Evolutionary conservation across 1,140 invertebrate species (phyloP).

Genomic region (Heliconius himera): DNA sequence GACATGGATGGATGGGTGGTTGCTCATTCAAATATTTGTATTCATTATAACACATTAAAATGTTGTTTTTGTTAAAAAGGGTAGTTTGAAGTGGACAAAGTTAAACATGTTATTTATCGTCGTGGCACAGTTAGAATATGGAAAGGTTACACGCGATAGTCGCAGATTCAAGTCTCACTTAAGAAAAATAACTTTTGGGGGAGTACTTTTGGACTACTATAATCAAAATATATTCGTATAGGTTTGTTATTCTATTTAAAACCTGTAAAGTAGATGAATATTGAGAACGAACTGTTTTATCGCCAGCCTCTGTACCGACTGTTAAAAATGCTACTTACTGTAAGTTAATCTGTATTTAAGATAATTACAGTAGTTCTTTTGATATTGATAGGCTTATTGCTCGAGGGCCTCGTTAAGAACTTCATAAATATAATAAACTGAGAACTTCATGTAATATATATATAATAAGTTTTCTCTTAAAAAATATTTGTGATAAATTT

Average conservation of each 20-base stretch:
- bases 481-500: neutral
- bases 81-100: too few relatives aligned
- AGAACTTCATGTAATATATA: neutral
- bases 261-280: too few relatives aligned
- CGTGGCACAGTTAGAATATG: too few relatives aligned
- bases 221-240: neutral
- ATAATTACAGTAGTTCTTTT: neutral
- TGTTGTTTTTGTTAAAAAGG: too few relatives aligned
- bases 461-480: neutral
- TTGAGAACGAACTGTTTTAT: neutral
- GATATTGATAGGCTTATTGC: neutral
- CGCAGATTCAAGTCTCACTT: too few relatives aligned
- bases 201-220: too few relatives aligned
- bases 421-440: neutral
- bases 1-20: neutral
- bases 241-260: too few relatives aligned
- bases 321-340: neutral
- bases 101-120: too few relatives aligned
- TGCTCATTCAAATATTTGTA: neutral
- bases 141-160: too few relatives aligned
- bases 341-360: neutral
- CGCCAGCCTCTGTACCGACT: neutral
- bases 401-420: neutral
- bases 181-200: too few relatives aligned
- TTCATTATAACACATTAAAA: neutral